Conservation (phyloP, 2,797 vertebrate species). For the Anguilla megastoma region DNA sequence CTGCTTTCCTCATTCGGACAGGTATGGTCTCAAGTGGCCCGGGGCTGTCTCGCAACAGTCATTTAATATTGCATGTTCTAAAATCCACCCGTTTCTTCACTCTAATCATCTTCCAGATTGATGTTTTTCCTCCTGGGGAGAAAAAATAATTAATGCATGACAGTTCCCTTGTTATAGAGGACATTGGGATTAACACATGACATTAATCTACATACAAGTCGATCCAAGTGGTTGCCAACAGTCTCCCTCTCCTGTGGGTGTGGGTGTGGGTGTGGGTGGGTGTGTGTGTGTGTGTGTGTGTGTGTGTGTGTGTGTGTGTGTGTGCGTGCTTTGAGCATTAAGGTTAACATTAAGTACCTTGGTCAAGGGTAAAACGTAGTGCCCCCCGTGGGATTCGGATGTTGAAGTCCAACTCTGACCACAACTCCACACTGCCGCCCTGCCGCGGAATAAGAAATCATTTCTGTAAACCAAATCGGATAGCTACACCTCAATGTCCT, state of each 20-base stretch:
- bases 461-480: background rate
- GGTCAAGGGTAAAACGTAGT: background rate
- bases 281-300: no score
- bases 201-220: background rate
- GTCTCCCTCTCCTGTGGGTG: no score
- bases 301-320: no score
- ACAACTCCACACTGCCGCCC: background rate
- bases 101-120: slow-evolving; percentile 27
- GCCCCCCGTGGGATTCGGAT: background rate
- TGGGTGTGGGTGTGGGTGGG: no score
- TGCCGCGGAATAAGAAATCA: background rate
- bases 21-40: slow-evolving; percentile 56
- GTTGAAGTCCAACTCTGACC: background rate
- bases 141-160: background rate
- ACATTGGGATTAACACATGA: background rate
- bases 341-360: background rate
- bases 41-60: slow-evolving; percentile 59
- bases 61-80: slow-evolving; percentile 31
- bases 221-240: background rate
- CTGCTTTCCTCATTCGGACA: slow-evolving; percentile 30
- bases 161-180: background rate
- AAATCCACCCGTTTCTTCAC: slow-evolving; percentile 43
- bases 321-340: background rate
- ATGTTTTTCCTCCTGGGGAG: slow-evolving; percentile 44
- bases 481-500: background rate